phyloP scores from a whole-genome alignment of 2,888 invertebrate genomes.

The Caenorhabditis imperialis region DNA sequence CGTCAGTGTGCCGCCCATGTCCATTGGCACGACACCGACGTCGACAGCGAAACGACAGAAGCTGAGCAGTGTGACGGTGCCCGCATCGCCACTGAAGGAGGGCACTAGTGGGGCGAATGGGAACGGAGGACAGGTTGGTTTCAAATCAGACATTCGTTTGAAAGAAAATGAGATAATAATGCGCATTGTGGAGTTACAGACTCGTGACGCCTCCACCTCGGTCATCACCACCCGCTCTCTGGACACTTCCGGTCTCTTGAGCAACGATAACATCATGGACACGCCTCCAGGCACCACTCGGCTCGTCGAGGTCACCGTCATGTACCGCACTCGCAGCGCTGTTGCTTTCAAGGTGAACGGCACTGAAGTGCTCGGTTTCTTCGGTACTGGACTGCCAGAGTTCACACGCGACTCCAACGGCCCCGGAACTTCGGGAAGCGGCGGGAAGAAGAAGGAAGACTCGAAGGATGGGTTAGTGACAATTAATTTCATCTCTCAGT shows the following conservation, averaged over 20 bases:
- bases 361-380: constrained; percentile 33
- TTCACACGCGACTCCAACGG: not conserved
- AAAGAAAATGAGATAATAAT: not conserved
- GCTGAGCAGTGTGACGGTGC: constrained; percentile 2
- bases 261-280: constrained; percentile 17
- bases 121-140: constrained; percentile 2
- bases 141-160: not conserved
- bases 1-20: constrained; percentile 34
- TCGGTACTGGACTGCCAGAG: constrained; percentile 27
- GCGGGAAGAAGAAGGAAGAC: constrained; percentile 9
- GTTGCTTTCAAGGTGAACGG: constrained; percentile 37
- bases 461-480: constrained; percentile 32
- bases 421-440: constrained; percentile 9
- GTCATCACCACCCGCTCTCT: constrained; percentile 17
- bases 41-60: constrained; percentile 28
- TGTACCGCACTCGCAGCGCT: constrained; percentile 24
- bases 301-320: constrained; percentile 27
- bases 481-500: no score
- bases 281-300: constrained; percentile 29
- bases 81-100: not conserved
- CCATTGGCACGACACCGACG: constrained; percentile 23
- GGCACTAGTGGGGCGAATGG: not conserved
- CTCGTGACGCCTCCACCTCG: constrained; percentile 21
- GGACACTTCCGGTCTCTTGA: constrained; percentile 22
- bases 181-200: constrained; percentile 16